Conservation (phyloP, 2,113 vertebrate species). For the Mugil cephalus region DNA sequence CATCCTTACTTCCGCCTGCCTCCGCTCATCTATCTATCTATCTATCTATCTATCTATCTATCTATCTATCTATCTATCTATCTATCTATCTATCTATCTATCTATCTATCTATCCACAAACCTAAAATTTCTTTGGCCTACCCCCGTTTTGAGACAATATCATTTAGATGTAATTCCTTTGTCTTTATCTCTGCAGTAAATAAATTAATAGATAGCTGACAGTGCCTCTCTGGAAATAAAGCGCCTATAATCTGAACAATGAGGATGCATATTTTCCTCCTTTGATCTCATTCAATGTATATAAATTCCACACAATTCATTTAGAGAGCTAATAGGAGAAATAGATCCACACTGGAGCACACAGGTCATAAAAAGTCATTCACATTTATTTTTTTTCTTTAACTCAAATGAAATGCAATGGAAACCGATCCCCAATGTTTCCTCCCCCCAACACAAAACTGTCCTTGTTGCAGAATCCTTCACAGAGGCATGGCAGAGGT, state of each 20-base stretch:
- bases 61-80: too few species aligned
- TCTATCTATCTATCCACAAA: too few species aligned
- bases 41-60: not conserved
- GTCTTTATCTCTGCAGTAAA: not conserved
- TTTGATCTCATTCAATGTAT: not conserved
- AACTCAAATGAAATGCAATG: conserved; percentile 4
- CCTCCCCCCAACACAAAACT: not conserved
- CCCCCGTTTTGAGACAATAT: too few species aligned
- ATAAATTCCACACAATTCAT: too few species aligned
- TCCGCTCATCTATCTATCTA: conserved; percentile 25
- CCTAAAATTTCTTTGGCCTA: too few species aligned
- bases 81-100: too few species aligned
- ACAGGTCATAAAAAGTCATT: not conserved
- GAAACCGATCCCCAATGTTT: conserved; percentile 1
- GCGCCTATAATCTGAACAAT: not conserved
- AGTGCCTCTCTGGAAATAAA: not conserved
- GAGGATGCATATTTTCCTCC: not conserved
- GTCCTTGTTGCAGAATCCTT: conserved; percentile 33
- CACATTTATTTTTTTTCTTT: not conserved
- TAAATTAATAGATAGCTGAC: not conserved
- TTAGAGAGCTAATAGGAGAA: not conserved
- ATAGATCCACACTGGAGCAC: not conserved
- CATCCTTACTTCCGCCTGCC: conserved; percentile 15
- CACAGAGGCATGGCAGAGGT: not conserved
- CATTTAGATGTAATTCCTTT: too few species aligned